These are phyloP conservation scores for Ferdinandea cuprea DNA, from an alignment of 2,888 invertebrate species.

Conservation along the genomic window DNA sequence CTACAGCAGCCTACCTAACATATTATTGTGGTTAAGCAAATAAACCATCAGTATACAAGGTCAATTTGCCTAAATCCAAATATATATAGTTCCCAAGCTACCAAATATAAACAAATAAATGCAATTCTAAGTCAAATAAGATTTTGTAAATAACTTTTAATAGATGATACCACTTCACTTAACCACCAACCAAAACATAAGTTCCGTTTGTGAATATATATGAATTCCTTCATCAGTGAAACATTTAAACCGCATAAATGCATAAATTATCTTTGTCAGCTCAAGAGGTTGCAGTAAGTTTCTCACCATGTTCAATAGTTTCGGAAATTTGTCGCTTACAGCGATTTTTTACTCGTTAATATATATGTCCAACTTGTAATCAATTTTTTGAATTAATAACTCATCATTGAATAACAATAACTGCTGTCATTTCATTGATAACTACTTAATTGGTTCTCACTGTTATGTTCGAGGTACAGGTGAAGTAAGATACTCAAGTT, in stretches of 20 bases:
- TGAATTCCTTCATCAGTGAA: background rate
- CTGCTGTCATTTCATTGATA: background rate
- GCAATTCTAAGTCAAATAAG: background rate
- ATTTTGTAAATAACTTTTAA: slow-evolving; percentile 5
- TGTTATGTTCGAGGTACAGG: background rate
- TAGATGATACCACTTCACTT: background rate
- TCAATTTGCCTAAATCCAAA: too few relatives aligned
- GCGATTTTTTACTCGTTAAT: too few relatives aligned
- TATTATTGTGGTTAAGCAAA: too few relatives aligned
- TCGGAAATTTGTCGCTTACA: background rate
- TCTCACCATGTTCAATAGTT: too few relatives aligned
- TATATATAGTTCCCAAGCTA: too few relatives aligned
- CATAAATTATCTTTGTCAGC: background rate
- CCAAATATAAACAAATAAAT: background rate
- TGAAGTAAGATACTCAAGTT: background rate
- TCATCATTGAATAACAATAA: too few relatives aligned
- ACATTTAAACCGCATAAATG: background rate
- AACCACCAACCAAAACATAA: background rate
- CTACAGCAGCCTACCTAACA: too few relatives aligned
- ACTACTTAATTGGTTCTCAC: slow-evolving; percentile 1
- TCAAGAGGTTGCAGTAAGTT: background rate
- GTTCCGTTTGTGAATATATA: background rate
- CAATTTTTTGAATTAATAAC: too few relatives aligned
- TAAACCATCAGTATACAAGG: too few relatives aligned
- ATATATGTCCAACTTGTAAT: background rate